phyloP scores from a whole-genome alignment of 2,113 vertebrate genomes.

The Mesembrinibis cayennensis region DNA sequence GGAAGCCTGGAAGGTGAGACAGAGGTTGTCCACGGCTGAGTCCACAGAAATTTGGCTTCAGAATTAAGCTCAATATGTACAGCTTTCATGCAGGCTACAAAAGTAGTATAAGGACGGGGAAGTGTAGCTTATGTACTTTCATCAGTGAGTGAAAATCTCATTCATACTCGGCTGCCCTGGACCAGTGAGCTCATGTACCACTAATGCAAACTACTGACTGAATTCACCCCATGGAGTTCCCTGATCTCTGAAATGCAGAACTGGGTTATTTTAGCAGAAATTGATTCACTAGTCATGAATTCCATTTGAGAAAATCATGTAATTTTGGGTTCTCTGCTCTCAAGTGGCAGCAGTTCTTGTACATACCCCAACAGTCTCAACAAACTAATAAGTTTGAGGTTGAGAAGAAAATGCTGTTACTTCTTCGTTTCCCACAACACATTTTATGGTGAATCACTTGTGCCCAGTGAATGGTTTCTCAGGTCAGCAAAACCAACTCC shows the following conservation, averaged over 20 bases:
- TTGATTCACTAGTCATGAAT: neutral
- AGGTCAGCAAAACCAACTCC: neutral
- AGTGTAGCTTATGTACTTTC: neutral
- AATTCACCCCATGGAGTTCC: neutral
- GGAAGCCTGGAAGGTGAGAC: neutral
- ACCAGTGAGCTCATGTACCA: neutral
- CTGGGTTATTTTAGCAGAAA: neutral
- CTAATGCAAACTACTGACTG: neutral
- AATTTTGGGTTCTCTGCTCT: neutral
- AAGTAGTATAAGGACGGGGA: neutral
- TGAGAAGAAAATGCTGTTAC: neutral
- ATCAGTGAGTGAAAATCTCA: neutral
- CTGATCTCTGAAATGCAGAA: conserved; percentile 16
- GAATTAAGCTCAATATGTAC: neutral
- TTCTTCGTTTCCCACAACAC: neutral
- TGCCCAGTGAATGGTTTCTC: neutral
- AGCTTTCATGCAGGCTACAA: neutral
- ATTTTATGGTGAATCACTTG: neutral
- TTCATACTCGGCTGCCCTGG: neutral
- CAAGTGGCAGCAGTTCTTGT: neutral
- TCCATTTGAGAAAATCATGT: neutral
- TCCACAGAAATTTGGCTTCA: neutral
- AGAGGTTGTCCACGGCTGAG: neutral
- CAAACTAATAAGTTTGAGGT: neutral
- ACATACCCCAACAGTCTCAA: neutral